Evolutionary conservation across 2,888 invertebrate species (phyloP), one percentile per base, ranked within the genome.

Genomic region (Nemapogon koenigi): DNA sequence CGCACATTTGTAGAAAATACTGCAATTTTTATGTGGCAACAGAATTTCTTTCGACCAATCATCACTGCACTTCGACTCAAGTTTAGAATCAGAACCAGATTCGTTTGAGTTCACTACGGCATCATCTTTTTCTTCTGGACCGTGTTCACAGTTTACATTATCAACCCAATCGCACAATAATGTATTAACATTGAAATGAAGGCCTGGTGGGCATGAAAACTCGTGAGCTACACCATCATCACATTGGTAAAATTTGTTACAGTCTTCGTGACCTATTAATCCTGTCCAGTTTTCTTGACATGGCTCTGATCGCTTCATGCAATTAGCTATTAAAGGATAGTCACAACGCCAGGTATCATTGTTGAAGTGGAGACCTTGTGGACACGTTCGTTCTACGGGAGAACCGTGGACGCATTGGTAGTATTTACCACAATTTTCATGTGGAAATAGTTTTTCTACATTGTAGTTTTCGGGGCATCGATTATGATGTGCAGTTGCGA

Each of bases 1-100:
- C 59, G 86, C 84, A 52, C 88, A 88, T 51, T 85, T 86, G 38
- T 86, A 73, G 57, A 84, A 88, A 51, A 81, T 84, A 40, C 83
- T 67, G 52, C 88, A 88, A 37, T 81, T 71, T 1, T 63, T 70
- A 33, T 76, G 75, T 16, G 78, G 79, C 1, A 86, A 70, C 40
- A 86, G 81, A 53, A 81, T 75, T 43, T 71, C 71, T 13, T 66
- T 59, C 14, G 46, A 44, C 67, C 71, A 69, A 44, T 72, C 49
- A 19, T 18, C 19, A 3, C 19, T 18, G 13, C 33, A 33, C n/a
- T n/a, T n/a, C n/a, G n/a, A n/a, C n/a, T n/a, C n/a, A n/a, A n/a
- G n/a, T n/a, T n/a, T n/a, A n/a, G n/a, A n/a, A n/a, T n/a, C n/a
- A n/a, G n/a, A n/a, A n/a, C n/a, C n/a, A n/a, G n/a, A n/a, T n/a